Evolutionary conservation across 2,888 invertebrate genomes (phyloP).

Genomic region (Oligia latruncula): DNA sequence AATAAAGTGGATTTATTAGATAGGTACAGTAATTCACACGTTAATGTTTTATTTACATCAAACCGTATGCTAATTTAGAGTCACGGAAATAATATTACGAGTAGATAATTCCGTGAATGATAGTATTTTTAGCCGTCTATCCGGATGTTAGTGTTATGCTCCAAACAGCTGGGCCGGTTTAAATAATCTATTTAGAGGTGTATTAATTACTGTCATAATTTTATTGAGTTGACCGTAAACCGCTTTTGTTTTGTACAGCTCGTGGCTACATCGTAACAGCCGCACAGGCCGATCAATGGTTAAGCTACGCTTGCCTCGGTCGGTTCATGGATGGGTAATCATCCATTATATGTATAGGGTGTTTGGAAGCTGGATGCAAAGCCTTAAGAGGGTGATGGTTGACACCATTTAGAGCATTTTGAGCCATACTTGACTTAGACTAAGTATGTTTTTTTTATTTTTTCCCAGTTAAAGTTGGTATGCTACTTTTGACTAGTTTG

Average conservation of each 20-base stretch:
- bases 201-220: neutral
- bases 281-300: neutral
- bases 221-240: neutral
- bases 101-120: conserved; percentile 1
- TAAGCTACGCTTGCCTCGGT: neutral
- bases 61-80: neutral
- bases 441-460: too few relatives aligned
- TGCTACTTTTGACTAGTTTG: too few relatives aligned
- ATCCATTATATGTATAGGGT: neutral
- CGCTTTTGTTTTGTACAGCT: neutral
- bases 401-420: too few relatives aligned
- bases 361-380: too few relatives aligned
- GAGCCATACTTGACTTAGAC: too few relatives aligned
- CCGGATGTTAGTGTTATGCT: conserved; percentile 39
- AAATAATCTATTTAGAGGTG: conserved; percentile 1
- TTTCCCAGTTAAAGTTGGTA: too few relatives aligned
- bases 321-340: neutral
- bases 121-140: conserved; percentile 24
- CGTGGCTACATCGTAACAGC: neutral
- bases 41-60: conserved; percentile 24
- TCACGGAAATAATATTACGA: conserved; percentile 3
- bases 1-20: conserved; percentile 15
- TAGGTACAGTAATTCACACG: neutral
- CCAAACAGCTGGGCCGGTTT: conserved; percentile 5
- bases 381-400: too few relatives aligned